These are phyloP conservation scores for Orchestes rusci DNA, from an alignment of 2,888 invertebrate genomes.

Conservation along the genomic window DNA sequence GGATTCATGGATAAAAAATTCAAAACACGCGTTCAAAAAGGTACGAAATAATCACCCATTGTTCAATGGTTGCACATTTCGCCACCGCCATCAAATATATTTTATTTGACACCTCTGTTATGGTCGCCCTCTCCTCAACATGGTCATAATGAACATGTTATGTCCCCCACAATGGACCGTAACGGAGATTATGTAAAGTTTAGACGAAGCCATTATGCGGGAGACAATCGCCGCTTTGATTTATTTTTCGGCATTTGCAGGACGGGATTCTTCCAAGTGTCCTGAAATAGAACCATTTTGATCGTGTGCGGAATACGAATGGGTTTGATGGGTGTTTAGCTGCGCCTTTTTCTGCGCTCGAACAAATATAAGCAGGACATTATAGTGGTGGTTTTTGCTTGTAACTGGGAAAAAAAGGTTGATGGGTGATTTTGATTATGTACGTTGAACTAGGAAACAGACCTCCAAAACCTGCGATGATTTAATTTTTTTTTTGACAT, in stretches of 20 bases:
- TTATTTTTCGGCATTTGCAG: conserved; percentile 14
- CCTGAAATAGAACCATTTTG: conserved; percentile 1
- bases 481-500: too few relatives aligned
- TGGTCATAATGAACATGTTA: conserved; percentile 38
- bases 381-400: too few relatives aligned
- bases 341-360: too few relatives aligned
- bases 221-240: conserved; percentile 19
- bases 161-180: conserved; percentile 31
- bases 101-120: conserved; percentile 17
- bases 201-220: conserved; percentile 21
- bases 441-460: too few relatives aligned
- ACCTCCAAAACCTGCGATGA: too few relatives aligned
- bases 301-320: too few relatives aligned
- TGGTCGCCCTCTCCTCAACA: conserved; percentile 27
- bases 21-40: conserved; percentile 1
- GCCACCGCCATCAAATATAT: conserved; percentile 16
- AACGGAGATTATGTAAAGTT: conserved; percentile 35
- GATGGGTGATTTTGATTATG: too few relatives aligned
- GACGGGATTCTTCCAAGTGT: conserved; percentile 11
- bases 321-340: too few relatives aligned
- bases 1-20: too few relatives aligned
- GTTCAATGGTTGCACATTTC: conserved; percentile 11
- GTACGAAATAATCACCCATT: conserved; percentile 19
- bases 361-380: too few relatives aligned
- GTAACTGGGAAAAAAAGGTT: too few relatives aligned